A percentile compares a stretch with the other conserved stretches of the same genome.
These are phyloP conservation scores for Sebastes reedi DNA, from an alignment of 2,797 vertebrate species.

Conservation along the genomic window DNA sequence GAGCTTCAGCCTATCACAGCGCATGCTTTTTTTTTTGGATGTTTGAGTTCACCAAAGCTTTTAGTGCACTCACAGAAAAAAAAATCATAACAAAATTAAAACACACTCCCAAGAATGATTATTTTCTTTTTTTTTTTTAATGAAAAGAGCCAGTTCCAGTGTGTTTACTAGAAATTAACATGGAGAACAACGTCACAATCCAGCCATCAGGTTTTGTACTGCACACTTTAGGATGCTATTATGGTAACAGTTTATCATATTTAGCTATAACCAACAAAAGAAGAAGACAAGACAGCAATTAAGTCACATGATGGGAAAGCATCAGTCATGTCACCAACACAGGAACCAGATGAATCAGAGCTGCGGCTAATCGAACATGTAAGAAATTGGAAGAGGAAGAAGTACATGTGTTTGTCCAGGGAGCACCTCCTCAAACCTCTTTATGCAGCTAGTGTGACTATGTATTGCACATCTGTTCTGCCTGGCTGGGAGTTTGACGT, in stretches of 20 bases:
- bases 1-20: conserved; percentile 6
- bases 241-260: conserved; percentile 57
- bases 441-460: background rate
- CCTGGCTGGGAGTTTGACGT: conserved; percentile 18
- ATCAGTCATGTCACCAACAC: conserved; percentile 44
- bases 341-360: conserved; percentile 20
- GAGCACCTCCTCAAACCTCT: background rate
- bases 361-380: conserved; percentile 33
- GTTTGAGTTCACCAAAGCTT: conserved; percentile 3
- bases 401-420: conserved; percentile 13
- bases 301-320: conserved; percentile 49
- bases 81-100: conserved; percentile 4
- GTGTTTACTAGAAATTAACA: conserved; percentile 74
- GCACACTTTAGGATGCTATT: conserved; percentile 65
- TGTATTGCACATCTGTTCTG: conserved; percentile 28
- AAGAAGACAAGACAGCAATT: conserved; percentile 53
- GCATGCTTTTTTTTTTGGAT: background rate
- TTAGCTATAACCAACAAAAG: conserved; percentile 55
- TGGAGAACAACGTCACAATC: conserved; percentile 70
- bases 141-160: conserved; percentile 79
- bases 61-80: background rate
- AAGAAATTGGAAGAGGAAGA: conserved; percentile 24
- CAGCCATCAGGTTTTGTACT: conserved; percentile 70
- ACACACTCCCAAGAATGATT: background rate
- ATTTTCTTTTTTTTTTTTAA: conserved; percentile 62